Evolutionary conservation across 2,888 invertebrate species (phyloP).

Genomic region (Bellardia bayeri): DNA sequence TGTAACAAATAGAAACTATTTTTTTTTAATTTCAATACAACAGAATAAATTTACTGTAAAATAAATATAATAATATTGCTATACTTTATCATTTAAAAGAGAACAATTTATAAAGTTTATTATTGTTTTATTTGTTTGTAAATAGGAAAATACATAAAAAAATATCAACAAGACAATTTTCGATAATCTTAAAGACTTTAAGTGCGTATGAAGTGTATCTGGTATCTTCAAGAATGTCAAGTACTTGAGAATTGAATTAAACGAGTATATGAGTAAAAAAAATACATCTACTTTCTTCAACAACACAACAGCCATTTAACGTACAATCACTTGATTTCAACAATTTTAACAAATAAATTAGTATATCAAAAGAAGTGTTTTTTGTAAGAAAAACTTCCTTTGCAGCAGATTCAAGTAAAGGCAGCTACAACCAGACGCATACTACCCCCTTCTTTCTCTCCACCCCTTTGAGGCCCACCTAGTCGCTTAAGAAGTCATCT

Average conservation of each 20-base stretch:
- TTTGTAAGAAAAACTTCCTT: slow-evolving; percentile 28
- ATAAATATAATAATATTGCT: too few relatives aligned
- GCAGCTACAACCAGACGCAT: slow-evolving; percentile 18
- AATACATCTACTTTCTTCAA: neutral
- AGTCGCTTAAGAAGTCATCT: slow-evolving; percentile 28
- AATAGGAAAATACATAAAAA: neutral
- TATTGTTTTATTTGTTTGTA: slow-evolving; percentile 18
- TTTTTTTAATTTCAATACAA: too few relatives aligned
- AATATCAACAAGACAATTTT: slow-evolving; percentile 51
- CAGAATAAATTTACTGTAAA: too few relatives aligned
- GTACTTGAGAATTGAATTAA: slow-evolving; percentile 38
- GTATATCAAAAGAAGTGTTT: slow-evolving; percentile 40
- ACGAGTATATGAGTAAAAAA: neutral
- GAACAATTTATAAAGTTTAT: neutral
- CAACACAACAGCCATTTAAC: slow-evolving; percentile 28
- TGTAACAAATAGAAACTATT: too few relatives aligned
- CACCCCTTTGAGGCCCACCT: neutral
- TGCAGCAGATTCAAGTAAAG: neutral
- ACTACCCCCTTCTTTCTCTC: neutral
- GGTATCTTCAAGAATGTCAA: slow-evolving; percentile 50
- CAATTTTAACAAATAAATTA: slow-evolving; percentile 71
- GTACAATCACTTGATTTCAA: slow-evolving; percentile 67
- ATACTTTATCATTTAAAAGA: too few relatives aligned
- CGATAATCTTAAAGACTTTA: slow-evolving; percentile 57
- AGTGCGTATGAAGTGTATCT: slow-evolving; percentile 62